Evolutionary conservation across 2,888 invertebrate genomes (phyloP).

Genomic region (Cantharis flavilabris): DNA sequence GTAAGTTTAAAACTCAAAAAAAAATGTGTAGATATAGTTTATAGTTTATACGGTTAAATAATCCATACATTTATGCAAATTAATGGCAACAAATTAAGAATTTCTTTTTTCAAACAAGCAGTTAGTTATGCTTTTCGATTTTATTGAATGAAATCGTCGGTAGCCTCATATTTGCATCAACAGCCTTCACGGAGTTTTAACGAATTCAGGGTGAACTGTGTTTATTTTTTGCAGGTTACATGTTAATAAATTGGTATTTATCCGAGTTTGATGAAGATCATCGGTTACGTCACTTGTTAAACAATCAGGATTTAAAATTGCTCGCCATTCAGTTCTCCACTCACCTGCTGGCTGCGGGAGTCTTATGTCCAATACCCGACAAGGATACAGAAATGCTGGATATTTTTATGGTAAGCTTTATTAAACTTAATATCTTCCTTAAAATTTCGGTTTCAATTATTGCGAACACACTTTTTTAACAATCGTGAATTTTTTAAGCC

Average conservation of each 20-base stretch:
- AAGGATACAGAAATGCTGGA: conserved; percentile 69
- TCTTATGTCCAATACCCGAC: conserved; percentile 78
- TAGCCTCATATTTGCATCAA: conserved; percentile 41
- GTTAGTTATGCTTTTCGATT: conserved; percentile 47
- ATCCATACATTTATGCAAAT: neutral
- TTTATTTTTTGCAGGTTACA: conserved; percentile 72
- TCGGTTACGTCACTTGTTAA: conserved; percentile 65
- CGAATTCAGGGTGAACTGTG: conserved; percentile 12
- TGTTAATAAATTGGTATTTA: conserved; percentile 88
- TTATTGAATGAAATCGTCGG: conserved; percentile 42
- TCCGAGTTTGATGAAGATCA: conserved; percentile 76
- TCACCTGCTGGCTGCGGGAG: conserved; percentile 84
- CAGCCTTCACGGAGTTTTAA: conserved; percentile 39
- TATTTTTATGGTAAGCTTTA: conserved; percentile 69
- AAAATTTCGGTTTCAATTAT: too few relatives aligned
- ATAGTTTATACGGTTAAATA: neutral
- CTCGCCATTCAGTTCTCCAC: conserved; percentile 85
- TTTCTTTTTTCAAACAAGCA: conserved; percentile 11
- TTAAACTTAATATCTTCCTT: too few relatives aligned
- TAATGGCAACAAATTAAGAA: neutral
- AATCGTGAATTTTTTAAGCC: conserved; percentile 64
- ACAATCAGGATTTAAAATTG: conserved; percentile 73
- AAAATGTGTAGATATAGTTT: neutral
- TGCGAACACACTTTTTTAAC: neutral
- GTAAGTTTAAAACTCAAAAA: neutral